Conservation (phyloP, 92 coral and sea anemone genomes). For the Micromussa lordhowensis region DNA sequence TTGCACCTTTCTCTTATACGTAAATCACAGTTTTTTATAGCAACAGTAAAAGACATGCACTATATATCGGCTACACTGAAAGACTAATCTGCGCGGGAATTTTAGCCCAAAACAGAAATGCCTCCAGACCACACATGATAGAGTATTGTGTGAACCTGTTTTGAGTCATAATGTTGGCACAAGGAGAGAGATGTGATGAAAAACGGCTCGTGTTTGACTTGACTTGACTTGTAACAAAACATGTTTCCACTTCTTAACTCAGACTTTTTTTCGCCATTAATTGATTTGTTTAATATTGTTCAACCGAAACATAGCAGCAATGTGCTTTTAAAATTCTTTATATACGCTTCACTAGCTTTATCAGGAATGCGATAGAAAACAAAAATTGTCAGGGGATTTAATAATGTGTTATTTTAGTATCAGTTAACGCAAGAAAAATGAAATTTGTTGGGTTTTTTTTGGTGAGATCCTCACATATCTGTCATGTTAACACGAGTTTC, state of each 20-base stretch:
- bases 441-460: not conserved
- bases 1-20: not conserved
- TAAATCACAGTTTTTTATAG: not conserved
- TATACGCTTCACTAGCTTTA: not conserved
- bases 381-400: not conserved
- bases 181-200: not conserved
- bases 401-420: not conserved
- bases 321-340: not conserved
- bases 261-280: not conserved
- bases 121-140: not conserved
- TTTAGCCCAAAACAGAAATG: not conserved
- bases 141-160: not conserved
- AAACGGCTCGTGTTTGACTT: not conserved
- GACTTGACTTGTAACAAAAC: not conserved
- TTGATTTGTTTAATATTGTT: too few relatives aligned
- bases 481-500: not conserved
- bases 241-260: not conserved
- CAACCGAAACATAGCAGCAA: not conserved
- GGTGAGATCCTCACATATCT: not conserved
- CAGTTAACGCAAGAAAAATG: not conserved
- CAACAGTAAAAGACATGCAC: not conserved
- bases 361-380: not conserved
- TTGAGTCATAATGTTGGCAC: not conserved
- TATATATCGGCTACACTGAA: not conserved
- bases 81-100: not conserved